Evolutionary conservation across 2,113 vertebrate species (phyloP).

Genomic region (Bombycilla garrulus): DNA sequence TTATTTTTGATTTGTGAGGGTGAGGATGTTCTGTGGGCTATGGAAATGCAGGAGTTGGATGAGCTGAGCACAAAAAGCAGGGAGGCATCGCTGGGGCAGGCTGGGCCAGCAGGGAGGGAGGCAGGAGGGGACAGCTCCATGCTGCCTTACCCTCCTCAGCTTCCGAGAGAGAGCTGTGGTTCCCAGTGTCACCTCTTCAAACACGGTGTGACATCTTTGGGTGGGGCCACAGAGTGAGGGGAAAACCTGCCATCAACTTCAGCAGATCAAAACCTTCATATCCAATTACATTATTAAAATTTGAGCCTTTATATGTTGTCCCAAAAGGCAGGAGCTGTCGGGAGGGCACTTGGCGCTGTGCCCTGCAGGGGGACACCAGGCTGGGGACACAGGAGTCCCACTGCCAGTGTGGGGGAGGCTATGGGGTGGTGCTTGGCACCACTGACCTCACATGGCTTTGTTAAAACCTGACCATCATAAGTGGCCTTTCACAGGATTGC

Average conservation of each 20-base stretch:
- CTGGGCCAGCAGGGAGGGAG: neutral
- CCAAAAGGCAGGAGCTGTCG: conserved; percentile 1
- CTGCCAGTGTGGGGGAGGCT: rapidly evolving
- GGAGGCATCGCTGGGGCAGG: rapidly evolving
- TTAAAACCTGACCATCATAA: rapidly evolving
- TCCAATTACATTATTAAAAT: conserved; percentile 47
- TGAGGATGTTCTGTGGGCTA: neutral
- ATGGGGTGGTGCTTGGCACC: neutral
- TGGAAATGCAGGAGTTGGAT: neutral
- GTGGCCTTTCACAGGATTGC: neutral
- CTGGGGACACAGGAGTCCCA: rapidly evolving
- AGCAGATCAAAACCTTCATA: conserved; percentile 24
- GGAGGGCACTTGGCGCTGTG: neutral
- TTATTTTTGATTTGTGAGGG: neutral
- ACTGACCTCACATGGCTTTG: rapidly evolving
- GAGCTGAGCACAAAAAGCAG: neutral
- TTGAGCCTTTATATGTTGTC: neutral
- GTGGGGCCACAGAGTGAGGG: neutral
- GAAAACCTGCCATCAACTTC: neutral
- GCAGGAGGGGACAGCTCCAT: neutral
- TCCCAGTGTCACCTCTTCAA: conserved; percentile 15
- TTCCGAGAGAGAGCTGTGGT: conserved; percentile 3
- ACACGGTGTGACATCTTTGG: neutral
- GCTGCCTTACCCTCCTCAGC: neutral
- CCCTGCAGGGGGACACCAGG: neutral